Conservation (phyloP, 2,797 vertebrate genomes). For the Eutrigla gurnardus region DNA sequence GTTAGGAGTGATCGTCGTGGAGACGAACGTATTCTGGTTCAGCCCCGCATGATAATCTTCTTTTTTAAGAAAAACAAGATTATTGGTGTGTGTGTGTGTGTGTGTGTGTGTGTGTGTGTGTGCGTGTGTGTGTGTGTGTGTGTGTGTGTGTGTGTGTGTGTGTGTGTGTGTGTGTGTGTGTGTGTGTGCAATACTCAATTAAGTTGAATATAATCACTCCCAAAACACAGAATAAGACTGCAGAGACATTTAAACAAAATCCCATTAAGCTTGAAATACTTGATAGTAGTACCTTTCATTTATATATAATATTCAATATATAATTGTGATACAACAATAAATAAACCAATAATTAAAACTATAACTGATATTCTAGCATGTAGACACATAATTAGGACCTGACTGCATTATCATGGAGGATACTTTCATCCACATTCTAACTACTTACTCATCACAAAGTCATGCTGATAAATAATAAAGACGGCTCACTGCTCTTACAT, state of each 20-base stretch:
- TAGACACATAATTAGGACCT: not conserved
- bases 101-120: too few species aligned
- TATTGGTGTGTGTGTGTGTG: not conserved
- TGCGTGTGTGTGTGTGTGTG: not conserved
- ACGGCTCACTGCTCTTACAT: too few species aligned
- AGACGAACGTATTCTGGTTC: constrained; percentile 58
- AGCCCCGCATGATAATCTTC: constrained; percentile 6
- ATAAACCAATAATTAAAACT: too few species aligned
- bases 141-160: not conserved
- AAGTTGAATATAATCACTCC: not conserved
- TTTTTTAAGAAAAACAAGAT: not conserved
- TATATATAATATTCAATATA: not conserved
- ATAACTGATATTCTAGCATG: not conserved
- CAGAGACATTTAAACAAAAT: not conserved
- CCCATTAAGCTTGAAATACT: not conserved
- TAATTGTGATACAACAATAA: not conserved
- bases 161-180: too few species aligned
- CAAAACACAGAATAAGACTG: not conserved
- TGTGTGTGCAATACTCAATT: not conserved
- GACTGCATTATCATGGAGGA: not conserved
- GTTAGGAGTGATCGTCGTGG: constrained; percentile 58
- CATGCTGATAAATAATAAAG: not conserved
- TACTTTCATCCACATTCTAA: not conserved
- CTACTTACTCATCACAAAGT: not conserved
- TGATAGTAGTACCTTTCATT: not conserved